Evolutionary conservation across 2,888 invertebrate species (phyloP), one percentile per base, ranked within the genome.

Genomic region (Agonopterix heracliana): DNA sequence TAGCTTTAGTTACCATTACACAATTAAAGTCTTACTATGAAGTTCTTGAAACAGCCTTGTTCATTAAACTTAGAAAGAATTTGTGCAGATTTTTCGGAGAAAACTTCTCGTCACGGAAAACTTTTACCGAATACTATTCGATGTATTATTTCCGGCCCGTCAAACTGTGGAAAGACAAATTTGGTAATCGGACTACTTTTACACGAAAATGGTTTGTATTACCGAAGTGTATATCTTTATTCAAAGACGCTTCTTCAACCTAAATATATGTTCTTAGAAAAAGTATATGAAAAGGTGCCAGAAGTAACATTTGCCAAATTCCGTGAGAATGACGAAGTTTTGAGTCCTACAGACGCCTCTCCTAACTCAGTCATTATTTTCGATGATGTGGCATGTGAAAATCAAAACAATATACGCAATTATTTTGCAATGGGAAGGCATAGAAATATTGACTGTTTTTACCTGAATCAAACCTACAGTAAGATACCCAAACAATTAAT

Each of bases 381-480:
- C 45, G 60, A 60, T 48, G 57, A 55, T 13, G 54, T 60, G 0
- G 46, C 51, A 9, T 49, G 49, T 12, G 58, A 57, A 48, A 55
- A 54, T 44, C 60, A 59, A 46, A 26, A 14, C 1, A 26, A 2
- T 4, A 49, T 52, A 41, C 46, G 47, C 9, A 45, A 47, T 40
- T 53, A 49, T 42, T 53, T 53, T 40, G n/a, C 44, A 11, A 50
- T 50, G 49, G 50, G n/a, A n/a, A n/a, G n/a, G n/a, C n/a, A n/a
- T n/a, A n/a, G n/a, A n/a, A n/a, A n/a, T n/a, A n/a, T n/a, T 35
- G 35, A 35, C 9, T 35, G 35, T 35, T 35, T 35, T 35, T 35
- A 35, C 9, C 9, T 54, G 65, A 68, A 50, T 56, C 70, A 71
- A 48, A 65, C 63, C n/a, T 70, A 68, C 53, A 54, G 61, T 1